phyloP scores from a whole-genome alignment of 2,888 invertebrate genomes.

The Harpalus rubripes region DNA sequence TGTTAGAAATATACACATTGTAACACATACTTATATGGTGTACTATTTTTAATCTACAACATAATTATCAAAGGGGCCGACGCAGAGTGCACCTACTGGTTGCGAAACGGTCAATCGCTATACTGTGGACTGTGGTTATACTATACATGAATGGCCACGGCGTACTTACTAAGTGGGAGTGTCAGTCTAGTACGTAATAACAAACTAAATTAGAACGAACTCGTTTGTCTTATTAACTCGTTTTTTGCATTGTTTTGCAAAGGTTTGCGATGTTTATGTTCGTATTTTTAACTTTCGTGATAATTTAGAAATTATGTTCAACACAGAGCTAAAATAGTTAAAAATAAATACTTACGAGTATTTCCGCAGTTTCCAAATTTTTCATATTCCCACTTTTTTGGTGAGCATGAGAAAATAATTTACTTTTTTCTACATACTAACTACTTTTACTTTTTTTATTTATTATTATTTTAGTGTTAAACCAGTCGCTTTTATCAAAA shows the following conservation, averaged over 20 bases:
- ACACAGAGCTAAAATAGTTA: background rate
- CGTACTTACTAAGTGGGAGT: slow-evolving; percentile 21
- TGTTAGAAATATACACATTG: too few species aligned
- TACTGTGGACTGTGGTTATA: too few species aligned
- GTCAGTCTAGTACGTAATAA: background rate
- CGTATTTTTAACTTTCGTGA: slow-evolving; percentile 27
- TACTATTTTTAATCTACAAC: too few species aligned
- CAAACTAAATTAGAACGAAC: slow-evolving; percentile 43
- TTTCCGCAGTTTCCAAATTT: background rate
- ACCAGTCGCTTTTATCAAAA: too few species aligned
- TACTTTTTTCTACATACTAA: too few species aligned
- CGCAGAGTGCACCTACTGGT: too few species aligned
- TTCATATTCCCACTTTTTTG: background rate
- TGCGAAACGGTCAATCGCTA: too few species aligned
- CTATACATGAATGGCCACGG: slow-evolving; percentile 7
- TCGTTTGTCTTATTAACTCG: slow-evolving; percentile 7
- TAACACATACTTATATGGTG: too few species aligned
- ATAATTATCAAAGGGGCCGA: too few species aligned
- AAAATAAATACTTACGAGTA: slow-evolving; percentile 24
- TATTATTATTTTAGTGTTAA: too few species aligned
- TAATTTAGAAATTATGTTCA: slow-evolving; percentile 38
- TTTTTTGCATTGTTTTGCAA: slow-evolving; percentile 22
- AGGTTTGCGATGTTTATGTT: slow-evolving; percentile 25
- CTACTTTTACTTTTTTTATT: too few species aligned
- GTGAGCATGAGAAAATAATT: too few species aligned